These are phyloP conservation scores for Tokudaia tokunoshimensis DNA, from an alignment of 2,797 vertebrate species.

Conservation along the genomic window DNA sequence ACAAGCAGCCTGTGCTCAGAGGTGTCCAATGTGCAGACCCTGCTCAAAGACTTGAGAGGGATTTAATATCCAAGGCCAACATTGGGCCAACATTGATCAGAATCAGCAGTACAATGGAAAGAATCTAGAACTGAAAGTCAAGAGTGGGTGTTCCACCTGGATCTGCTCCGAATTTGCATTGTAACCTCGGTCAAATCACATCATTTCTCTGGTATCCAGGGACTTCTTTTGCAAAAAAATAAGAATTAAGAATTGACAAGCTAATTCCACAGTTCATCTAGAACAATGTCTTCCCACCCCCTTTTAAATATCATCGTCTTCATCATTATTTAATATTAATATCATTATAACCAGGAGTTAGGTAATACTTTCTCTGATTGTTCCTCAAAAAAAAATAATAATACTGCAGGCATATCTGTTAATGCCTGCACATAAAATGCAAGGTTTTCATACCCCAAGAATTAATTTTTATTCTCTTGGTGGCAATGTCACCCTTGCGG, in stretches of 20 bases:
- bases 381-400: constrained; percentile 11
- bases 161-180: constrained; percentile 70
- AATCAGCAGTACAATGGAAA: background rate
- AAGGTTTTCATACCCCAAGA: background rate
- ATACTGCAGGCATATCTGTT: background rate
- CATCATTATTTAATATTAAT: constrained; percentile 45
- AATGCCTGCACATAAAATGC: background rate
- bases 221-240: constrained; percentile 68
- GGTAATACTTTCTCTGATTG: constrained; percentile 51
- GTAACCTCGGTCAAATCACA: constrained; percentile 72
- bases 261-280: constrained; percentile 68
- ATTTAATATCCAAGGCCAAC: background rate
- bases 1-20: background rate
- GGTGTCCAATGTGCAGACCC: background rate
- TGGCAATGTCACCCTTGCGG: background rate
- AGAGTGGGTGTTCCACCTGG: constrained; percentile 66
- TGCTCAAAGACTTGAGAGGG: background rate
- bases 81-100: background rate
- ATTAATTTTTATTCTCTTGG: background rate
- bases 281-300: constrained; percentile 37
- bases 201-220: constrained; percentile 68
- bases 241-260: constrained; percentile 68
- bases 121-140: constrained; percentile 64
- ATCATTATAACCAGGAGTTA: background rate
- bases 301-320: background rate